Base-by-base conservation (phyloP, 2,113 vertebrate genomes). In the Chloroceryle aenea region DNA sequence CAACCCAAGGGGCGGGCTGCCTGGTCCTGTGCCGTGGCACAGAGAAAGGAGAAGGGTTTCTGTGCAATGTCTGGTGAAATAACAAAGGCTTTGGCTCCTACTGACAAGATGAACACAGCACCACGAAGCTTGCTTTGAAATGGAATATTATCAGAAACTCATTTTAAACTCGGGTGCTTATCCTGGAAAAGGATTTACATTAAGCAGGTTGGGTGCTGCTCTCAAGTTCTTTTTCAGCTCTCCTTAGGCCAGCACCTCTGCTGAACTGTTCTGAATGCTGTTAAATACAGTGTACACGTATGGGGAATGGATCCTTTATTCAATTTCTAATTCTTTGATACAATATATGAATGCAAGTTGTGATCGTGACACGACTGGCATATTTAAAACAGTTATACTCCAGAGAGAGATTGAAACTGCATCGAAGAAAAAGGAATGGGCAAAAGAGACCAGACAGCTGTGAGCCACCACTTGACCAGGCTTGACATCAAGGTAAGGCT, bases 201-300 rank as follows among this genome's bases (percentile, higher is more conserved):
- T 8, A 29, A 27, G 17, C 2, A 80, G 29, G 8, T 29, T 30
- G 20, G 29, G 23, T 36, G 11, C 17, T 67, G 23, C 47, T 67
- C 45, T 55, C 4, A 45, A 45, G 6, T 14, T 2, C 7, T 27
- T 84, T 66, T 76, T 20, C 53, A 83, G 29, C 32, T 74, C 14
- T 20, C 22, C 26, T 69, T 12, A 23, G 34, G 22, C 45, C 50
- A 77, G 7, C 59, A 30, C 14, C 32, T 74, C 43, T 64, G 36
- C 52, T 55, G 43, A 63, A 6, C 4, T 68, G 42, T 23, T 76
- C 72, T 21, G 23, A 67, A n/a, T 6, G 23, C 67, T 59, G 14
- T 3, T 38, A 29, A 61, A 10, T 5, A 23, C 38, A 29, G 23
- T 1, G 20, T 6, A 50, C n/a, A 32, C 0, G 1, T 22, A 40